Conservation (phyloP, 2,797 vertebrate genomes). For the Pipistrellus kuhlii region DNA sequence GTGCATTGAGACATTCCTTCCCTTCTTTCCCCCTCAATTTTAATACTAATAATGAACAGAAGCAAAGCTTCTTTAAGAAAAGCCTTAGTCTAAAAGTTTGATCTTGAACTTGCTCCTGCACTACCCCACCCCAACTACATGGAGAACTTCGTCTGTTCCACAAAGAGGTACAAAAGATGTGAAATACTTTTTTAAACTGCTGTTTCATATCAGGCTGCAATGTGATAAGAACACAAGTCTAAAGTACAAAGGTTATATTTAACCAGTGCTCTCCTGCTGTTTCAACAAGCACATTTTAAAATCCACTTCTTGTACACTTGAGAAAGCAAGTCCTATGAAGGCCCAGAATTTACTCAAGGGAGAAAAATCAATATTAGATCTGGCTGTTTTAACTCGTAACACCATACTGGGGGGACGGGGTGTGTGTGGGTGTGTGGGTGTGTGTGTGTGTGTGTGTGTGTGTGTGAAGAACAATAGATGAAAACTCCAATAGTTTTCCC, state of each 20-base stretch:
- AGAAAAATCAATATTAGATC: slow-evolving; percentile 28
- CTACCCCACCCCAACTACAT: not conserved
- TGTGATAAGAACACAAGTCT: slow-evolving; percentile 49
- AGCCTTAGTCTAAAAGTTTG: not conserved
- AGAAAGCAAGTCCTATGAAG: not conserved
- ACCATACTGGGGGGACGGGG: not conserved
- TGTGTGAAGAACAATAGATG: no score
- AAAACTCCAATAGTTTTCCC: not conserved
- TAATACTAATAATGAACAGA: slow-evolving; percentile 19
- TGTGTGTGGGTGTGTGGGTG: no score
- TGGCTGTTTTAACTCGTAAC: not conserved
- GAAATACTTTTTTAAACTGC: slow-evolving; percentile 21
- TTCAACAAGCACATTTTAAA: slow-evolving; percentile 41
- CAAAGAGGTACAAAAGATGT: not conserved
- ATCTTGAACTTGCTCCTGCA: not conserved
- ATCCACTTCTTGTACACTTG: not conserved
- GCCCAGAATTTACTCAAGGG: not conserved
- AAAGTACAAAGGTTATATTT: slow-evolving; percentile 52
- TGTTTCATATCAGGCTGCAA: slow-evolving; percentile 35
- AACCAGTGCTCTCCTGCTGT: not conserved
- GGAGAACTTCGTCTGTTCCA: not conserved
- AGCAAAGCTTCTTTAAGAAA: slow-evolving; percentile 1
- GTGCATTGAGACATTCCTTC: not conserved
- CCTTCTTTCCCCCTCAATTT: not conserved
- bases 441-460: no score